Evolutionary conservation across 2,888 invertebrate species (phyloP).

Genomic region (Melipona bicolor): DNA sequence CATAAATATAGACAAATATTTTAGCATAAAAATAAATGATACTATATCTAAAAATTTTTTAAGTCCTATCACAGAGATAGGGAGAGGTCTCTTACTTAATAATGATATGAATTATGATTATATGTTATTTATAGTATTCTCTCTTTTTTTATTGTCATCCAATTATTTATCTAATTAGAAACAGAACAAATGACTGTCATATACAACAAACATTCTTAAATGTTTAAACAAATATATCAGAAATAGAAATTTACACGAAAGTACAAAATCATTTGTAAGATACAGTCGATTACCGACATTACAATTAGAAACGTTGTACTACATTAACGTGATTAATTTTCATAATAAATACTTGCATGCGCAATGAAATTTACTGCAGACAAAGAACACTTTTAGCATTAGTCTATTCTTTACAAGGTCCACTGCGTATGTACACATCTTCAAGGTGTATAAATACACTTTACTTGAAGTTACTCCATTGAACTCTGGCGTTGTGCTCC

Average conservation of each 20-base stretch:
- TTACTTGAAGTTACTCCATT: constrained; percentile 82
- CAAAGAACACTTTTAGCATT: constrained; percentile 74
- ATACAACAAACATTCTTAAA: neutral
- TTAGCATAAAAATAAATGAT: constrained; percentile 14
- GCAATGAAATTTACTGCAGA: constrained; percentile 37
- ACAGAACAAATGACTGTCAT: neutral
- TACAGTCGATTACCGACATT: neutral
- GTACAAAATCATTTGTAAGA: neutral
- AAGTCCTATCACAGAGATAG: neutral
- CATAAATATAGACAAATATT: constrained; percentile 1
- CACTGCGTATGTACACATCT: constrained; percentile 68
- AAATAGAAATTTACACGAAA: neutral
- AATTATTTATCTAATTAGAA: constrained; percentile 19
- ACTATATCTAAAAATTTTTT: constrained; percentile 11
- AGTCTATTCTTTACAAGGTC: constrained; percentile 80
- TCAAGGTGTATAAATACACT: constrained; percentile 79
- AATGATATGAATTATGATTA: constrained; percentile 23
- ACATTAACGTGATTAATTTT: constrained; percentile 39
- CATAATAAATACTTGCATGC: constrained; percentile 46
- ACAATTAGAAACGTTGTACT: neutral
- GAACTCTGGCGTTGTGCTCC: constrained; percentile 81
- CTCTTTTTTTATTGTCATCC: neutral
- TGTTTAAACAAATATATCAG: neutral
- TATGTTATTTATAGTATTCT: constrained; percentile 1
- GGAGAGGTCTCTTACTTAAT: constrained; percentile 1